Evolutionary conservation across 2,113 vertebrate genomes (phyloP).

Genomic region (Mastomys natalensis): DNA sequence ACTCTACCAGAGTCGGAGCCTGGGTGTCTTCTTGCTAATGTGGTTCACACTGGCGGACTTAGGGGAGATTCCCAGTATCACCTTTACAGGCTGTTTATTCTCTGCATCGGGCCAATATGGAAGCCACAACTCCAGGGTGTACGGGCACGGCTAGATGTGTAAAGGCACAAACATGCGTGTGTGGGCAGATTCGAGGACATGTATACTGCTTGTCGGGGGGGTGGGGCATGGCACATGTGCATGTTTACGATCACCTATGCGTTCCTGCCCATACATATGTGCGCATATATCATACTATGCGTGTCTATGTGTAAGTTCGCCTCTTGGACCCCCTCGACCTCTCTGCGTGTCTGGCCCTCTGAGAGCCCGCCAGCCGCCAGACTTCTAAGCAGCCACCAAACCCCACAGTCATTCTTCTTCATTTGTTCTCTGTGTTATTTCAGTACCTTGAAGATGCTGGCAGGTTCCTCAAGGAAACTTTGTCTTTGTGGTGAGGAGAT

Average conservation of each 20-base stretch:
- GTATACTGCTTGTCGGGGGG: too few relatives aligned
- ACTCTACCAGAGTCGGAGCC: background rate
- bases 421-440: background rate
- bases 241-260: fast-evolving
- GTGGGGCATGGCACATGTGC: background rate
- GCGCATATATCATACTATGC: too few relatives aligned
- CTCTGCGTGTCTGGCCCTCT: fast-evolving
- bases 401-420: background rate
- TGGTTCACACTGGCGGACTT: background rate
- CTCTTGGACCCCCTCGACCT: background rate
- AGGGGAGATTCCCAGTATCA: fast-evolving
- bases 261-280: background rate
- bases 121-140: background rate
- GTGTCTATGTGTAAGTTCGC: too few relatives aligned
- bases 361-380: background rate
- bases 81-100: background rate
- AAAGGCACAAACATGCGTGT: fast-evolving
- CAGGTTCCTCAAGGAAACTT: conserved; percentile 57
- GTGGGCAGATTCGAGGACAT: too few relatives aligned
- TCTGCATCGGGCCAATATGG: background rate
- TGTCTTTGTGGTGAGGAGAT: conserved; percentile 17
- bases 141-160: background rate
- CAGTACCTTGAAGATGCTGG: conserved; percentile 16
- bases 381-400: fast-evolving
- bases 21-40: background rate